Evolutionary conservation across 1,140 invertebrate species (phyloP).

Genomic region (Calycopis cecrops): DNA sequence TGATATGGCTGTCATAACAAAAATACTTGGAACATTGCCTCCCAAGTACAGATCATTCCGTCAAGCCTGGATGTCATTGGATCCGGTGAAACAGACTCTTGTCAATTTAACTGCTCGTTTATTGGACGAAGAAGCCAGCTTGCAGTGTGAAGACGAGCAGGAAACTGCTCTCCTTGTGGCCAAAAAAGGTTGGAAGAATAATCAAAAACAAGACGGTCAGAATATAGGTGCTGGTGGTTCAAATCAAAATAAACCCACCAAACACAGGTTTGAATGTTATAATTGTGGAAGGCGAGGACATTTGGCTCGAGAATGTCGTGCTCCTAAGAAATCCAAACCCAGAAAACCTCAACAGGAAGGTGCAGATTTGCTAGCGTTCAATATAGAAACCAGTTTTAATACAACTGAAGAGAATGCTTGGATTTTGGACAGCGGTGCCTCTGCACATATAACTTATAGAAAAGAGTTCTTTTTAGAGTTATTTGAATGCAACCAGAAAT

Average conservation of each 20-base stretch:
- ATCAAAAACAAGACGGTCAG: slow-evolving; percentile 16
- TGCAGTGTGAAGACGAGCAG: slow-evolving; percentile 32
- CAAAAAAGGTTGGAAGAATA: slow-evolving; percentile 22
- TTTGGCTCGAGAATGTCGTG: slow-evolving; percentile 27
- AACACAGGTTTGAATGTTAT: slow-evolving; percentile 26
- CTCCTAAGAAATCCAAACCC: slow-evolving; percentile 22
- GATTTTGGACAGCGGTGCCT: slow-evolving; percentile 48
- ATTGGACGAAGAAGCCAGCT: slow-evolving; percentile 51
- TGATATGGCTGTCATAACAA: slow-evolving; percentile 49
- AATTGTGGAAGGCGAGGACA: slow-evolving; percentile 31
- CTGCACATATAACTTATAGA: slow-evolving; percentile 39
- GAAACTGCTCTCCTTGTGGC: slow-evolving; percentile 28
- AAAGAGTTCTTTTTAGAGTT: slow-evolving; percentile 29
- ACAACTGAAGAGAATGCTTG: slow-evolving; percentile 28
- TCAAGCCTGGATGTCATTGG: slow-evolving; percentile 53
- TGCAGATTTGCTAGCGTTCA: slow-evolving; percentile 30
- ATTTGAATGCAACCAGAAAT: slow-evolving; percentile 27
- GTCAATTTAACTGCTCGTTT: slow-evolving; percentile 50
- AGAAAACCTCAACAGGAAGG: slow-evolving; percentile 25
- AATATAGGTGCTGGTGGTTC: not conserved
- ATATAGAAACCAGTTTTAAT: slow-evolving; percentile 26
- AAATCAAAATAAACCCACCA: slow-evolving; percentile 21
- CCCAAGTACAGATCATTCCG: slow-evolving; percentile 42
- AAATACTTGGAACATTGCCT: slow-evolving; percentile 43
- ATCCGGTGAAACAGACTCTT: slow-evolving; percentile 44